Conservation (phyloP, 2,113 vertebrate genomes). For the Saguinus midas region DNA sequence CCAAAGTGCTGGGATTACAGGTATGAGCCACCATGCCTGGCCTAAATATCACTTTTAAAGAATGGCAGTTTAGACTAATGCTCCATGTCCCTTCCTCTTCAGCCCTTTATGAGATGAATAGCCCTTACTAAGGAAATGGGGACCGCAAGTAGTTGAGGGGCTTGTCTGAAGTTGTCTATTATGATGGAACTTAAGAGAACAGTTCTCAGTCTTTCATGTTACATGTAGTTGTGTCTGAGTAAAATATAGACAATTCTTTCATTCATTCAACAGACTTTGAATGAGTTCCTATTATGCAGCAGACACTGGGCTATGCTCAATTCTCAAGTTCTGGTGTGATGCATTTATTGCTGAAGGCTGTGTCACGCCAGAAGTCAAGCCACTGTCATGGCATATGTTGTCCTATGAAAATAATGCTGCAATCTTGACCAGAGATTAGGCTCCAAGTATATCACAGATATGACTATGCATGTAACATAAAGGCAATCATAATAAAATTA, state of each 20-base stretch:
- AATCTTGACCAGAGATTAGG: neutral
- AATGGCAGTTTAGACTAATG: conserved; percentile 28
- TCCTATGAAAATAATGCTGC: neutral
- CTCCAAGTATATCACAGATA: neutral
- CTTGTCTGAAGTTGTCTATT: neutral
- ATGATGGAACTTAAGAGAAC: neutral
- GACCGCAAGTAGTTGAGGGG: neutral
- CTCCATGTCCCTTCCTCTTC: neutral
- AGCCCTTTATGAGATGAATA: neutral
- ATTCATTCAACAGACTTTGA: neutral
- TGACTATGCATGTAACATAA: neutral
- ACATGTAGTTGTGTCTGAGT: neutral
- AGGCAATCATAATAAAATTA: neutral
- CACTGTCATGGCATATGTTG: neutral
- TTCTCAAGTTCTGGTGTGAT: neutral
- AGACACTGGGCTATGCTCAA: neutral
- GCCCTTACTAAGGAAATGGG: conserved; percentile 21
- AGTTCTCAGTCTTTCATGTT: conserved; percentile 6
- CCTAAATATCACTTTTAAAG: conserved; percentile 54
- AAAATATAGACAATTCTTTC: neutral
- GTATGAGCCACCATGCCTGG: too few species aligned
- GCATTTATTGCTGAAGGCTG: neutral
- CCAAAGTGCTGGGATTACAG: too few species aligned
- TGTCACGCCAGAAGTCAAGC: neutral
- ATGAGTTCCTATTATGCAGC: neutral